Evolutionary conservation across 64 coral and sea anemone genomes (phyloP), one percentile per base, ranked within the genome.

Genomic region (Stylophora pistillata): DNA sequence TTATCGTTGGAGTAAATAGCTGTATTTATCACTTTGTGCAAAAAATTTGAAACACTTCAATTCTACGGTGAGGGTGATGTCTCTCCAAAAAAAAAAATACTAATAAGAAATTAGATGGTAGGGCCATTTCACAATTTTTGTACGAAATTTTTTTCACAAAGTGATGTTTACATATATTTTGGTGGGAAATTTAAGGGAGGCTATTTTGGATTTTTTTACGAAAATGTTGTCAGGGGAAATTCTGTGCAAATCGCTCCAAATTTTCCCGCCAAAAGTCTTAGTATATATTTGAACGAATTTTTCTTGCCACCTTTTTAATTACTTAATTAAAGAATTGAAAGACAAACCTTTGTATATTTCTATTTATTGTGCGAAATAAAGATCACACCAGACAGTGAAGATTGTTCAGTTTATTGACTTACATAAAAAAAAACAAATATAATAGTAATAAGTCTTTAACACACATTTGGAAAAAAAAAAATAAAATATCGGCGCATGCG

Each of bases 311-410:
- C n/a, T 66, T 66, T 66, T n/a, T 66, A 23, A n/a, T 27, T 10
- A 21, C n/a, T 66, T 20, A 66, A 66, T 66, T n/a, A 66, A 66
- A 66, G 63, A 66, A 26, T 66, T 66, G 63, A 66, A 66, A 66
- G 21, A 25, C 21, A 23, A 66, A 66, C 7, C 63, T 4, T 15
- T 66, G 0, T 20, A n/a, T 66, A n/a, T 21, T 66, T 4, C 0
- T 66, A 21, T n/a, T 66, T 3, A 66, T 23, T 66, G 63, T 47
- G 1, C 7, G 37, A 47, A 47, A 47, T 23, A 66, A 66, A 66
- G 63, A 66, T 25, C 21, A 20, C 63, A 66, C 37, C 3, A 25
- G 25, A 60, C n/a, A 66, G 10, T 20, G 25, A 66, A 23, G 0
- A 63, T 63, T 63, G 21, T 23, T 63, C 5, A 64, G 0, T 21